These are phyloP conservation scores for Sebastolobus alascanus DNA, from an alignment of 2,797 vertebrate species.

Conservation along the genomic window DNA sequence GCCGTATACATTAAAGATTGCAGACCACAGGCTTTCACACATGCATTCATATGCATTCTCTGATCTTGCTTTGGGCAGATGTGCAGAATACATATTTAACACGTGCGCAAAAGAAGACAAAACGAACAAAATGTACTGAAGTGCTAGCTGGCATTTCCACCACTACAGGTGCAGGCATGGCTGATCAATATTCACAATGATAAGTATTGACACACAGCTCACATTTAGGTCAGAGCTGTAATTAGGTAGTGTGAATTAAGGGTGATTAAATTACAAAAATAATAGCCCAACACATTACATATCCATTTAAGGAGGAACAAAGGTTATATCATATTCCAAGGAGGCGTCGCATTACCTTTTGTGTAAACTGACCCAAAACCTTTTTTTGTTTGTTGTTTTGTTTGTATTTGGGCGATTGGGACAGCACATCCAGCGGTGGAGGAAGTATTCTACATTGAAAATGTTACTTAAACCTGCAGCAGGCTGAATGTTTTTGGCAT, in stretches of 20 bases:
- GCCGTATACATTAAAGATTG: slow-evolving; percentile 15
- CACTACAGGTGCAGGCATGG: background rate
- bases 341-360: no score
- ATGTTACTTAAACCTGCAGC: no score
- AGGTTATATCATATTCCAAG: no score
- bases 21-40: background rate
- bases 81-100: background rate
- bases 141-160: background rate
- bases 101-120: no score
- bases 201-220: background rate
- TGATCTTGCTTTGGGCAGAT: background rate
- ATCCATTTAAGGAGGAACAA: no score
- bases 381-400: background rate
- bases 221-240: background rate
- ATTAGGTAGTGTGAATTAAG: background rate
- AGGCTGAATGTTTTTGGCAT: no score
- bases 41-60: background rate
- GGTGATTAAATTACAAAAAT: background rate
- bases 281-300: background rate
- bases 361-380: no score
- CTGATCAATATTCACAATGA: background rate
- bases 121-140: background rate
- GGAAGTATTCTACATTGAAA: no score
- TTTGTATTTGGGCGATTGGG: no score
- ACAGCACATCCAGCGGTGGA: no score